A percentile compares a stretch with the other conserved stretches of the same genome.
phyloP scores from a whole-genome alignment of 2,113 vertebrate species.

The Epinephelus moara region DNA sequence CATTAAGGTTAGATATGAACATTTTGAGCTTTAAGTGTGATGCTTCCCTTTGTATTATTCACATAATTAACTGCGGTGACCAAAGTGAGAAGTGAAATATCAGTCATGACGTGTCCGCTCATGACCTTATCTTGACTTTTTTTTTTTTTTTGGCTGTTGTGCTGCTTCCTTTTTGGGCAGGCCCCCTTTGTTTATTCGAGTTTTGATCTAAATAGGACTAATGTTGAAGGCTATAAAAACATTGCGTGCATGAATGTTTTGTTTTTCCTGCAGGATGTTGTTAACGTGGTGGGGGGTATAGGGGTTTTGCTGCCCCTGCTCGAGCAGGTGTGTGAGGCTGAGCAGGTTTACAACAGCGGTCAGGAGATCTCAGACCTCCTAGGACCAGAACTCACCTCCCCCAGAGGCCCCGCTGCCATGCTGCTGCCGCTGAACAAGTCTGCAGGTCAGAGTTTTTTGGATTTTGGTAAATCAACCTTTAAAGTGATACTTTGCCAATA shows the following conservation, averaged over 20 bases:
- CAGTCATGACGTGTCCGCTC: neutral
- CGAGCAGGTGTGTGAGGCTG: slow-evolving; percentile 88
- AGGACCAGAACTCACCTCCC: slow-evolving; percentile 92
- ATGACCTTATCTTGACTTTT: neutral
- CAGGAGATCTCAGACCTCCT: slow-evolving; percentile 91
- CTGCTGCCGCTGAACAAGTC: slow-evolving; percentile 91
- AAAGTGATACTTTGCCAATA: no score
- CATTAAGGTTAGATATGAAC: slow-evolving; percentile 87
- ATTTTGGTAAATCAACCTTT: no score
- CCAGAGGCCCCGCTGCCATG: slow-evolving; percentile 87
- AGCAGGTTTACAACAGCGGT: slow-evolving; percentile 82
- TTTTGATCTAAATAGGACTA: neutral
- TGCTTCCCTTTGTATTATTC: neutral
- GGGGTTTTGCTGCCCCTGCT: slow-evolving; percentile 92
- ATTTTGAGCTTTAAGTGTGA: neutral
- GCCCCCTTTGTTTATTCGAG: neutral
- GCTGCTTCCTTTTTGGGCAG: neutral
- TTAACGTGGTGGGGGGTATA: slow-evolving; percentile 94
- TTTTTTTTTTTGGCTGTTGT: neutral
- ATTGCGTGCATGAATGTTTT: neutral
- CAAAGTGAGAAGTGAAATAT: neutral
- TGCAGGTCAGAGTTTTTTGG: slow-evolving; percentile 83
- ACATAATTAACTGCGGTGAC: neutral
- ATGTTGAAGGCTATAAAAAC: neutral
- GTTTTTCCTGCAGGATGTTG: slow-evolving; percentile 86